Conservation (phyloP, 2,888 invertebrate genomes). For the Dromius quadrimaculatus region DNA sequence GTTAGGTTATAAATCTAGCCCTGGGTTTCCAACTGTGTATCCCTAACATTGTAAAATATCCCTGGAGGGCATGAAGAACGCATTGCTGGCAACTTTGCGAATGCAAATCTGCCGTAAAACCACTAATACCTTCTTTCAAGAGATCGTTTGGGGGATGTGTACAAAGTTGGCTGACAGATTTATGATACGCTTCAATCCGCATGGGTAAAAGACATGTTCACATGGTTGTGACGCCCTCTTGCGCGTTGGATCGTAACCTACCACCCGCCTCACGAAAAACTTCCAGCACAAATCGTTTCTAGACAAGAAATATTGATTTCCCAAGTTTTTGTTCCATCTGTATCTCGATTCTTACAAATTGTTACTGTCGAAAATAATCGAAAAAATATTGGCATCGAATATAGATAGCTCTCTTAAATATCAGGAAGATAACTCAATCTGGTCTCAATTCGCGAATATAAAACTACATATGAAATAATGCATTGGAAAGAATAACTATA, state of each 20-base stretch:
- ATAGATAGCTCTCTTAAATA: too few species aligned
- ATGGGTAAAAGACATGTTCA: conserved; percentile 54
- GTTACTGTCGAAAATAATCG: too few species aligned
- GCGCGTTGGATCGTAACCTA: not conserved
- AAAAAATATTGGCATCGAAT: too few species aligned
- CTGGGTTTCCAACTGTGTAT: conserved; percentile 58
- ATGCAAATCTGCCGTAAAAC: conserved; percentile 65
- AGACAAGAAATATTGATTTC: conserved; percentile 50
- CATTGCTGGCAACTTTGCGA: conserved; percentile 63
- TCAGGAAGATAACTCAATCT: too few species aligned
- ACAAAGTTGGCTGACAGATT: conserved; percentile 63
- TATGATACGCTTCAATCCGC: conserved; percentile 62
- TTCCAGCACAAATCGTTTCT: conserved; percentile 25
- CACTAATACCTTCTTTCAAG: conserved; percentile 63
- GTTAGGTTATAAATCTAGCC: conserved; percentile 59
- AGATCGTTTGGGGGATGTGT: conserved; percentile 59
- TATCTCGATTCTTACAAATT: conserved; percentile 24
- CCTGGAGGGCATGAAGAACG: conserved; percentile 60
- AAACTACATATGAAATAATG: too few species aligned
- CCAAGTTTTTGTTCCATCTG: conserved; percentile 40
- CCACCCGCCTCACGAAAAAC: conserved; percentile 22
- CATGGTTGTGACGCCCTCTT: conserved; percentile 42
- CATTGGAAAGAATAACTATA: too few species aligned
- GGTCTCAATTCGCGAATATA: too few species aligned
- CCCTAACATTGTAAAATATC: conserved; percentile 60